phyloP scores from a whole-genome alignment of 2,113 vertebrate genomes.

The Carlito syrichta region DNA sequence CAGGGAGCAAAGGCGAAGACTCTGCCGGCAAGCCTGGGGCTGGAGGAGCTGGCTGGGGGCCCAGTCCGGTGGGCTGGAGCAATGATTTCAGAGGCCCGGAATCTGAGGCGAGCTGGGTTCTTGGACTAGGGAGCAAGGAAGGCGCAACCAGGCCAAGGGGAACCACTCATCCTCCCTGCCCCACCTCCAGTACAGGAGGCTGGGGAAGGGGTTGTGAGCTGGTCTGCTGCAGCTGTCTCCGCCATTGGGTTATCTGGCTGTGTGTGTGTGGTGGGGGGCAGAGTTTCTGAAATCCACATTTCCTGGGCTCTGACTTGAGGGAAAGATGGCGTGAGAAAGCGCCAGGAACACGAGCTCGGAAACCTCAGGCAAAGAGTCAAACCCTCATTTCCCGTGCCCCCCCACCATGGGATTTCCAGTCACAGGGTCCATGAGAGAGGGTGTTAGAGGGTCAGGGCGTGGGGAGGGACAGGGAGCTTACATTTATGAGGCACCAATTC shows the following conservation, averaged over 20 bases:
- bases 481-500: background rate
- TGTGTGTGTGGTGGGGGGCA: conserved; percentile 38
- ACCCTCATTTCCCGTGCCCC: conserved; percentile 52
- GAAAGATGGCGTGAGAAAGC: conserved; percentile 67
- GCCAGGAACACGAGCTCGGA: conserved; percentile 47
- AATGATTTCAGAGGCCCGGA: conserved; percentile 72
- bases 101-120: conserved; percentile 36
- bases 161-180: background rate
- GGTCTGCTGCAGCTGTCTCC: background rate
- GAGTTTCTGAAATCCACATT: conserved; percentile 31
- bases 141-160: conserved; percentile 49
- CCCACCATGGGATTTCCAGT: conserved; percentile 61
- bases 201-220: background rate
- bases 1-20: conserved; percentile 60
- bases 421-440: background rate
- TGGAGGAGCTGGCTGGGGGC: conserved; percentile 33
- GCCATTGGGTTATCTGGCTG: conserved; percentile 57
- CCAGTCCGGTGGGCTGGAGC: conserved; percentile 42
- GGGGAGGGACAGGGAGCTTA: background rate
- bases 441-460: conserved; percentile 6
- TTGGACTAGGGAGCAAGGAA: conserved; percentile 33
- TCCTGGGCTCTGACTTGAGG: conserved; percentile 56
- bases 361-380: conserved; percentile 57
- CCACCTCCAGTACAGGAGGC: conserved; percentile 8
- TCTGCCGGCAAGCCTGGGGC: conserved; percentile 27